Conservation (phyloP, 2,888 invertebrate species). For the Calameuta filiformis region DNA sequence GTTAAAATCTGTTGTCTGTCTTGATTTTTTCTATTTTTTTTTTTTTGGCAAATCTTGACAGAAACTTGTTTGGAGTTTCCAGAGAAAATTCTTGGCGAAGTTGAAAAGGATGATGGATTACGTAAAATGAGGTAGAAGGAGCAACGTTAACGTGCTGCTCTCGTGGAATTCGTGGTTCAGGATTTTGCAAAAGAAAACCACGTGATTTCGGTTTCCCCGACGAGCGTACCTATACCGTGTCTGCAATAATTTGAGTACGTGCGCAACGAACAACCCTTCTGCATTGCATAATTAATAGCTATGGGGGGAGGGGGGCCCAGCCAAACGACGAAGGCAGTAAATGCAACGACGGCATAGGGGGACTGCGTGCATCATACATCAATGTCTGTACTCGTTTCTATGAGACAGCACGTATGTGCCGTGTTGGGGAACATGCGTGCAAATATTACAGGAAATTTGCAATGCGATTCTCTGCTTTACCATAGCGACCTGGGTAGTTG, state of each 20-base stretch:
- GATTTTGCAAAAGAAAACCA: not conserved
- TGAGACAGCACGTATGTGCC: conserved; percentile 14
- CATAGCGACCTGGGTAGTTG: not conserved
- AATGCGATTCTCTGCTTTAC: not conserved
- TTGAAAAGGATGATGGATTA: not conserved
- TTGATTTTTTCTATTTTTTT: too few species aligned
- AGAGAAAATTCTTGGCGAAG: not conserved
- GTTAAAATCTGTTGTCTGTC: not conserved
- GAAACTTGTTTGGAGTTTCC: not conserved
- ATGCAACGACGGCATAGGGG: conserved; percentile 20
- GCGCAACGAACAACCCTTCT: conserved; percentile 31
- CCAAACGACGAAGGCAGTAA: conserved; percentile 4
- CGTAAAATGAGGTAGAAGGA: not conserved
- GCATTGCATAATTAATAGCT: conserved; percentile 49
- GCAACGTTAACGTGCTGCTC: not conserved
- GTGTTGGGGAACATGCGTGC: not conserved
- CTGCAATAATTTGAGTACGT: conserved; percentile 32
- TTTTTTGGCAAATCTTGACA: not conserved
- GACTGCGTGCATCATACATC: conserved; percentile 31
- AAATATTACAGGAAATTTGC: not conserved
- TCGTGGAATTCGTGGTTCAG: not conserved
- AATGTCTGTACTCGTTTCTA: conserved; percentile 29
- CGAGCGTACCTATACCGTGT: conserved; percentile 10
- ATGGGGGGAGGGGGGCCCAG: conserved; percentile 27
- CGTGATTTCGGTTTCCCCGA: not conserved